Evolutionary conservation across 2,888 invertebrate genomes (phyloP).

Genomic region (Hymenopus coronatus): DNA sequence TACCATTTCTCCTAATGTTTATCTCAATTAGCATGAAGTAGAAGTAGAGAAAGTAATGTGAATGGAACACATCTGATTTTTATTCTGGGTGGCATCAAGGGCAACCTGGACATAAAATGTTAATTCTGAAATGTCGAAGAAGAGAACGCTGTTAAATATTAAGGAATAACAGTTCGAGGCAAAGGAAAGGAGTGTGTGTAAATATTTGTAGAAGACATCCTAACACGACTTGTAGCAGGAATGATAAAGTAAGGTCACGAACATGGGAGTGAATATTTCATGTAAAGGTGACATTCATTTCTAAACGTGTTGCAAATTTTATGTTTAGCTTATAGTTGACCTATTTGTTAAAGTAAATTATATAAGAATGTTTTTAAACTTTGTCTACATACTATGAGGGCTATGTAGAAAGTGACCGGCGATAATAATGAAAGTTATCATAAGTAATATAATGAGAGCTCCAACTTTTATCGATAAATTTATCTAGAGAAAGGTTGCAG

Average conservation of each 20-base stretch:
- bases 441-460: too few relatives aligned
- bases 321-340: not conserved
- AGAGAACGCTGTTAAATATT: not conserved
- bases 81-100: not conserved
- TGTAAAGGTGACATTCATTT: not conserved
- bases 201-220: constrained; percentile 9
- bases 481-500: too few relatives aligned
- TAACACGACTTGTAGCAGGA: not conserved
- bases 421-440: too few relatives aligned
- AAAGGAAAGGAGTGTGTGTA: not conserved
- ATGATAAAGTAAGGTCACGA: not conserved
- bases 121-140: not conserved
- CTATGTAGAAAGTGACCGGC: too few relatives aligned
- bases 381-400: too few relatives aligned
- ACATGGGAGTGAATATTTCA: not conserved
- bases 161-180: not conserved
- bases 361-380: too few relatives aligned
- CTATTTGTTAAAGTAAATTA: too few relatives aligned
- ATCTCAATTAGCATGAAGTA: too few relatives aligned
- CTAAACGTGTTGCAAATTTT: not conserved
- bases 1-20: too few relatives aligned
- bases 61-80: not conserved
- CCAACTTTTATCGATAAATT: too few relatives aligned
- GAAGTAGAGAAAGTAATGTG: too few relatives aligned
- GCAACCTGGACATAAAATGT: not conserved